Conservation (phyloP, 2,888 invertebrate species). For the Drosophila putrida region DNA sequence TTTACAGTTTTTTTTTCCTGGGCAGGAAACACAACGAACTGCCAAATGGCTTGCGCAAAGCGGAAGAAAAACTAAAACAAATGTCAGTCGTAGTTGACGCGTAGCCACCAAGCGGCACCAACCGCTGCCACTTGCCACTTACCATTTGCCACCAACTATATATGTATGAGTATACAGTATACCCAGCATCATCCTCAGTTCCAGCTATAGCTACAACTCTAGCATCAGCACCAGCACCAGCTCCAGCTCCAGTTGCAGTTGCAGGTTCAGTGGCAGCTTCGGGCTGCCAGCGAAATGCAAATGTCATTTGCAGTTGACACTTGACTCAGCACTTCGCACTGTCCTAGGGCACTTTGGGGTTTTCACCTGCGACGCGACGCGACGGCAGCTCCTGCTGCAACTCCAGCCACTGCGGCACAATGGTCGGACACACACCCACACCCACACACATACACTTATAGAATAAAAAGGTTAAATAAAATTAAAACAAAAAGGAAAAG, state of each 20-base stretch:
- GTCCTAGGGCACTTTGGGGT: conserved; percentile 80
- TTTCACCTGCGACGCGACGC: conserved; percentile 69
- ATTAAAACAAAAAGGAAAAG: conserved; percentile 21
- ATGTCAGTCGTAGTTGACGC: conserved; percentile 79
- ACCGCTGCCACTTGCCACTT: conserved; percentile 24
- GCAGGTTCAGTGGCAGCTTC: conserved; percentile 12
- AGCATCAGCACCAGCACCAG: neutral
- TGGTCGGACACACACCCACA: conserved; percentile 42
- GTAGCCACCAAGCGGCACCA: conserved; percentile 64
- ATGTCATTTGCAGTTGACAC: conserved; percentile 81
- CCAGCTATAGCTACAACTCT: neutral
- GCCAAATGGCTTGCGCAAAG: conserved; percentile 80
- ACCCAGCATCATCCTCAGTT: neutral
- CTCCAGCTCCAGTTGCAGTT: conserved; percentile 1
- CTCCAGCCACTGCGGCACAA: conserved; percentile 63
- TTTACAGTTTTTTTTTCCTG: conserved; percentile 38
- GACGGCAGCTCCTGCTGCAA: conserved; percentile 40
- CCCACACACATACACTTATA: conserved; percentile 27
- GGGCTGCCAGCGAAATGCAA: conserved; percentile 77
- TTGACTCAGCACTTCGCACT: conserved; percentile 81
- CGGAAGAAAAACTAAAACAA: conserved; percentile 81
- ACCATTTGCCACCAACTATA: conserved; percentile 13
- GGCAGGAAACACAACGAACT: conserved; percentile 72
- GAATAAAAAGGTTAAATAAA: conserved; percentile 65
- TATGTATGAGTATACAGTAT: neutral